Evolutionary conservation across 2,888 invertebrate species (phyloP).

Genomic region (Enchytraeus crypticus): DNA sequence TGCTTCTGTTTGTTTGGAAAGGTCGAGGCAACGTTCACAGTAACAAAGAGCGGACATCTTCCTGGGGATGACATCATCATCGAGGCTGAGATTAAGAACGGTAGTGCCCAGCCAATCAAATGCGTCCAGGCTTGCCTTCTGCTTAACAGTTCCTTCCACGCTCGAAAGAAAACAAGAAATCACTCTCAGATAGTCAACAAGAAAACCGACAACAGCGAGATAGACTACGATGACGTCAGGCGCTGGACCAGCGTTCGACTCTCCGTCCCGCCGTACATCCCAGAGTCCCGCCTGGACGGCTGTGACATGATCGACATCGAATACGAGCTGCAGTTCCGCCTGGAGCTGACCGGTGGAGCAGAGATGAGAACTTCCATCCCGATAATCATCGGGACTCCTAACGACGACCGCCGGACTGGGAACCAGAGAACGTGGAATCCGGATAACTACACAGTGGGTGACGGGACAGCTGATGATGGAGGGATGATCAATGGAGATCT

Average conservation of each 20-base stretch:
- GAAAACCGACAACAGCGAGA: slow-evolving; percentile 42
- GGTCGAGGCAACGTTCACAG: slow-evolving; percentile 24
- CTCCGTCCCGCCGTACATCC: slow-evolving; percentile 44
- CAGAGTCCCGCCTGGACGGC: slow-evolving; percentile 41
- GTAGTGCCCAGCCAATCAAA: slow-evolving; percentile 30
- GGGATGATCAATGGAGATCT: neutral
- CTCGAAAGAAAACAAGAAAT: slow-evolving; percentile 32
- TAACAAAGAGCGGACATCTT: slow-evolving; percentile 38
- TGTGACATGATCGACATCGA: slow-evolving; percentile 47
- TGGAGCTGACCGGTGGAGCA: slow-evolving; percentile 39
- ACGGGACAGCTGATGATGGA: neutral
- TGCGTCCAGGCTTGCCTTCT: slow-evolving; percentile 32
- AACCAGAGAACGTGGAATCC: neutral
- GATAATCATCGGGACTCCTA: slow-evolving; percentile 35
- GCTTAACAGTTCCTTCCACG: slow-evolving; percentile 42
- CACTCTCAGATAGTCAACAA: slow-evolving; percentile 39
- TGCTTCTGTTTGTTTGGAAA: slow-evolving; percentile 39
- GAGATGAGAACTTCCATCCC: slow-evolving; percentile 39
- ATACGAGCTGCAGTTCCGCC: slow-evolving; percentile 42
- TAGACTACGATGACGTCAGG: slow-evolving; percentile 39
- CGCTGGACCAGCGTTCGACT: slow-evolving; percentile 43
- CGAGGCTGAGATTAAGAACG: slow-evolving; percentile 41
- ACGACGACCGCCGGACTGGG: neutral
- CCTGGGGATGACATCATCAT: slow-evolving; percentile 45
- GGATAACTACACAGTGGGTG: neutral